Conservation (phyloP, 92 coral and sea anemone genomes). For the Phenganax stokvisi region DNA sequence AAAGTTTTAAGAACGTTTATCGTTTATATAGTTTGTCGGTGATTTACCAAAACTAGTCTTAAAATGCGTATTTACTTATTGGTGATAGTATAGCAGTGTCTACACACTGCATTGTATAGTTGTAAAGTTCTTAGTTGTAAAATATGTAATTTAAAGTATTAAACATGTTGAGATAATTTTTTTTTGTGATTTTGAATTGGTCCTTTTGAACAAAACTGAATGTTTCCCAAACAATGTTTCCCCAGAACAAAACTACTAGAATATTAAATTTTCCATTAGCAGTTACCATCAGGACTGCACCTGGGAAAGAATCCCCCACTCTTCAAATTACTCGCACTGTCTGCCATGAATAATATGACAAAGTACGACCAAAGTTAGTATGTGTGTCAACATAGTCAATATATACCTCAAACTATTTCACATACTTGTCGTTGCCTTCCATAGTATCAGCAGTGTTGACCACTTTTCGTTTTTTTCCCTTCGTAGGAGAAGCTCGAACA, state of each 20-base stretch:
- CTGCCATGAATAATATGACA: too few species aligned
- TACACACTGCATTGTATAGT: not conserved
- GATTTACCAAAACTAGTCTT: too few species aligned
- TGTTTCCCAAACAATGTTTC: not conserved
- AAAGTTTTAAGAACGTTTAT: not conserved
- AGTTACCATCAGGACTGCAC: not conserved
- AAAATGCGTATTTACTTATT: too few species aligned
- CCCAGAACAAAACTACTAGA: not conserved
- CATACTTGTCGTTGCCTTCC: not conserved
- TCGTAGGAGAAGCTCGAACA: constrained; percentile 11
- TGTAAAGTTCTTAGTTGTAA: constrained; percentile 7
- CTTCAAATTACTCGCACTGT: too few species aligned
- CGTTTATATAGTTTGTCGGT: not conserved
- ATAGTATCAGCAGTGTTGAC: not conserved
- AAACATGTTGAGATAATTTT: not conserved
- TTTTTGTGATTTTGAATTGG: not conserved
- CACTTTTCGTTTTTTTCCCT: not conserved
- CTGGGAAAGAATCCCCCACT: too few species aligned
- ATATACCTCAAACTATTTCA: too few species aligned
- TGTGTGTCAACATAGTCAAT: too few species aligned
- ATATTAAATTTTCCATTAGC: not conserved
- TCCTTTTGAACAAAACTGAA: not conserved
- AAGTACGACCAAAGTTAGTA: too few species aligned
- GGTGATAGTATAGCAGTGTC: too few species aligned
- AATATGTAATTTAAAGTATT: not conserved